Conservation (phyloP, 2,888 invertebrate genomes). For the Chymomyza fuscimana region DNA sequence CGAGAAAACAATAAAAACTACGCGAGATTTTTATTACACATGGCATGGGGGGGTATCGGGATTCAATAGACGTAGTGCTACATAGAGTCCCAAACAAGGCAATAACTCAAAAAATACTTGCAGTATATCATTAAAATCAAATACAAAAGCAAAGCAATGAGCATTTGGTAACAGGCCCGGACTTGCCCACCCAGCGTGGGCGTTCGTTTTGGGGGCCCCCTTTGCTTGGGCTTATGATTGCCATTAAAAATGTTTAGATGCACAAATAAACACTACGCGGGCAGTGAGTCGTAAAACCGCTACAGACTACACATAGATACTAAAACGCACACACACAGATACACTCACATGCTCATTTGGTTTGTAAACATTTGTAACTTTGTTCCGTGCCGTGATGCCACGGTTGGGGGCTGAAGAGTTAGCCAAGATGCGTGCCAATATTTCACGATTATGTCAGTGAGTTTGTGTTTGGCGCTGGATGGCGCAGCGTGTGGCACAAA, state of each 20-base stretch:
- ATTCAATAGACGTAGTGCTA: constrained; percentile 9
- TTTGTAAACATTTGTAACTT: constrained; percentile 44
- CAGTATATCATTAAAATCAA: constrained; percentile 70
- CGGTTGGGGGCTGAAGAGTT: background rate
- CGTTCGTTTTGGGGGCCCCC: constrained; percentile 23
- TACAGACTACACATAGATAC: constrained; percentile 1
- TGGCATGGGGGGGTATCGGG: too few relatives aligned
- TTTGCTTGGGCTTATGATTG: constrained; percentile 44
- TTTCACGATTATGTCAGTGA: constrained; percentile 77
- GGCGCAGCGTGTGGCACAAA: constrained; percentile 55
- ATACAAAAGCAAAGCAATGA: constrained; percentile 32
- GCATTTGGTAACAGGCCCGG: constrained; percentile 21
- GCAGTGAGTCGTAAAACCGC: constrained; percentile 27
- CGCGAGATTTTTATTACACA: constrained; percentile 12
- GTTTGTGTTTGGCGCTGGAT: constrained; percentile 49
- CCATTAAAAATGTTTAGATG: constrained; percentile 69
- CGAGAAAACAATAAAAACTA: constrained; percentile 66
- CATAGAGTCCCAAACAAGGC: constrained; percentile 34
- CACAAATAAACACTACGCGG: constrained; percentile 68
- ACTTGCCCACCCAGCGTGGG: constrained; percentile 58
- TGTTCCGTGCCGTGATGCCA: background rate
- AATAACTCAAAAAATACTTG: constrained; percentile 72
- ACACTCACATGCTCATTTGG: constrained; percentile 31
- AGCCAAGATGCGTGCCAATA: constrained; percentile 70
- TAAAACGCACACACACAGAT: background rate